phyloP scores from a whole-genome alignment of 2,888 invertebrate genomes.

The Lacanobia wlatinum region DNA sequence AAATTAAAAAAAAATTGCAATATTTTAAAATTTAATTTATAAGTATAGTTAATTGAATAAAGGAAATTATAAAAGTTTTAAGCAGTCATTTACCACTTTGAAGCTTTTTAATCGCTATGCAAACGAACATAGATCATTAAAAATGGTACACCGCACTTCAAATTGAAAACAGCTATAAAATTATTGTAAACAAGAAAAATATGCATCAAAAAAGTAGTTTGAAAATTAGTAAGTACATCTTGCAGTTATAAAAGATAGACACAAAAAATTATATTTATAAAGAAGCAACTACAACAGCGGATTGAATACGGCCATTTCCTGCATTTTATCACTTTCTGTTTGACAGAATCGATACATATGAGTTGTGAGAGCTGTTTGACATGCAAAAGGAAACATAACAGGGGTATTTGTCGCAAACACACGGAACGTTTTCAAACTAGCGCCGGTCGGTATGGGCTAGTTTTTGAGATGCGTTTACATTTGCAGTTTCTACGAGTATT shows the following conservation, averaged over 20 bases:
- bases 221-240: no score
- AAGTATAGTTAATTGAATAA: no score
- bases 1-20: no score
- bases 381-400: constrained; percentile 85
- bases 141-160: no score
- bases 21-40: no score
- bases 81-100: no score
- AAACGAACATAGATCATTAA: no score
- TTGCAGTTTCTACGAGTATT: neutral
- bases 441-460: constrained; percentile 38
- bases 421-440: constrained; percentile 66
- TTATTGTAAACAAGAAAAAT: neutral
- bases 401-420: constrained; percentile 80
- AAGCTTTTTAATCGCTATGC: no score
- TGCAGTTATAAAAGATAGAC: no score
- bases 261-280: constrained; percentile 35
- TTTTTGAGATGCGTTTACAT: constrained; percentile 47
- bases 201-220: neutral
- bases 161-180: neutral
- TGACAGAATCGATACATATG: constrained; percentile 83
- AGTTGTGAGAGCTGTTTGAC: constrained; percentile 84
- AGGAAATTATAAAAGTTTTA: no score
- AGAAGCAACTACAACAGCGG: constrained; percentile 70
- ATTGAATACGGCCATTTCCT: constrained; percentile 76
- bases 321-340: constrained; percentile 81